Evolutionary conservation across 2,888 invertebrate species (phyloP), one percentile per base, ranked within the genome.

Genomic region (Habrosyne pyritoides): DNA sequence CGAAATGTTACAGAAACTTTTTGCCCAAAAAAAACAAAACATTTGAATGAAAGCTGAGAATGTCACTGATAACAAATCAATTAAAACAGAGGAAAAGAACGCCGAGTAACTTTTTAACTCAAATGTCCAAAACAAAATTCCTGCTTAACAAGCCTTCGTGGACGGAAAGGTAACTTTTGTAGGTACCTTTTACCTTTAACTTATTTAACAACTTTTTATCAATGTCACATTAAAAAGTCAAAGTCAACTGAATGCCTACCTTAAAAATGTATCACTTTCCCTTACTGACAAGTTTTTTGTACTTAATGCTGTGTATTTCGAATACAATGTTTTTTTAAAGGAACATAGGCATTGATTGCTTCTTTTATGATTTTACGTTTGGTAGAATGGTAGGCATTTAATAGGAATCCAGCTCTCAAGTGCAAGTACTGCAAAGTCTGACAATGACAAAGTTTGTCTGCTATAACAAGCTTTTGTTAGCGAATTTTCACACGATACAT

Each of bases 171-270:
- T 47, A 21, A 53, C 26, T 55, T 53, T 65, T 33, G 33, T 5
- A 24, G 4, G 24, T 42, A 71, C 71, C 73, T 71, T 73, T 75
- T 73, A 70, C 74, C 75, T 80, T 76, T 76, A 66, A 54, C 64
- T 54, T 63, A 66, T 67, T 67, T 63, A 60, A 55, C 42, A 60
- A 67, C 64, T 79, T 79, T 71, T 78, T 77, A 75, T 79, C 82
- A 83, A 82, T 84, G 83, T 78, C 83, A 77, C 6, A 75, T 78
- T 75, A 79, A 77, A 72, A 84, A 84, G 83, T 81, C 83, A 80
- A 65, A 6, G 54, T 51, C 63, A 67, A 72, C 76, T 66, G 74
- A 77, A 78, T 68, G 66, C 47, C 60, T 69, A 66, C 73, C 77
- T 71, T 58, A 62, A 61, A 73, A 71, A 67, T 63, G 62, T 63